A percentile compares a stretch with the other conserved stretches of the same genome.
phyloP scores from a whole-genome alignment of 2,797 vertebrate genomes.

The Falco concolor region DNA sequence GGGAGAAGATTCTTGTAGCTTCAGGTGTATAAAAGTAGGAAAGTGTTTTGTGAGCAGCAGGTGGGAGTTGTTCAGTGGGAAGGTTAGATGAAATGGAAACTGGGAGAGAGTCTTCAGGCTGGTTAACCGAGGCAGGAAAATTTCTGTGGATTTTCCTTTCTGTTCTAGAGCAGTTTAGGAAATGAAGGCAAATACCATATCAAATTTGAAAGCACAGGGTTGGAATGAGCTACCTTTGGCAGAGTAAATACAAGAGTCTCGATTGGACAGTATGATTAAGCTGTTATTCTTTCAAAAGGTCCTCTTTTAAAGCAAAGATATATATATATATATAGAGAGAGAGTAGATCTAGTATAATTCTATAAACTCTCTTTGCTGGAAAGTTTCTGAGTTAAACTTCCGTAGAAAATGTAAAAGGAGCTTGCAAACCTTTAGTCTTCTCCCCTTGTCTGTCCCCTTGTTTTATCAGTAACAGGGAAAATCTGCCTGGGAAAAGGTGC shows the following conservation, averaged over 20 bases:
- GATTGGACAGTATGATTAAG: background rate
- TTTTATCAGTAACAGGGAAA: conserved; percentile 5
- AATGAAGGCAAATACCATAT: background rate
- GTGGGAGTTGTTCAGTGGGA: background rate
- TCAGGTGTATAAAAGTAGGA: conserved; percentile 21
- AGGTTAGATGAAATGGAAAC: conserved; percentile 18
- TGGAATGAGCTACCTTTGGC: background rate
- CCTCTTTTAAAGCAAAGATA: background rate
- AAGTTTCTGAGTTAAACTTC: background rate
- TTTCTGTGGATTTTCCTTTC: background rate
- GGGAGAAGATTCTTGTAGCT: conserved; percentile 32
- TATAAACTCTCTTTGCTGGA: background rate
- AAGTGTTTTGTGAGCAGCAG: background rate
- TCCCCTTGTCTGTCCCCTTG: background rate
- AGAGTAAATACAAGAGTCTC: background rate
- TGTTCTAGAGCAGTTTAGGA: background rate
- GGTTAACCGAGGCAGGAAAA: background rate
- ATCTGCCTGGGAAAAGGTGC: background rate
- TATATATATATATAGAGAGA: no score
- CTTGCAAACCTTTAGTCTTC: background rate
- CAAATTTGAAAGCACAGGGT: background rate
- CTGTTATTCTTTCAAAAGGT: background rate
- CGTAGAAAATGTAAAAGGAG: background rate
- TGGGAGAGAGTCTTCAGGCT: conserved; percentile 18
- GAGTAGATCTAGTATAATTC: background rate